These are phyloP conservation scores for Paramuricea clavata DNA, from an alignment of 92 coral and sea anemone species.

Conservation along the genomic window DNA sequence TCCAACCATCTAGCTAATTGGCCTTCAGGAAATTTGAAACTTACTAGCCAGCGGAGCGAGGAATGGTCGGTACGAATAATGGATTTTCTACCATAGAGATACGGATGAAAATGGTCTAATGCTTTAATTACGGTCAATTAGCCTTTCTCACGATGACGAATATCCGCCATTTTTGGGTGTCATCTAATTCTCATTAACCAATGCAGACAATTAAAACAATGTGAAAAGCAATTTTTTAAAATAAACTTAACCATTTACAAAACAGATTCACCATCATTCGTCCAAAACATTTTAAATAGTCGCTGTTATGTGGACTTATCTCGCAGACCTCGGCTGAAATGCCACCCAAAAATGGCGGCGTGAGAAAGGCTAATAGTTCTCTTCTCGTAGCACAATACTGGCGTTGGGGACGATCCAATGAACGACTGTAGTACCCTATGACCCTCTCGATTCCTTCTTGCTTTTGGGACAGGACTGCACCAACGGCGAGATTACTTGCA, in stretches of 20 bases:
- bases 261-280: too few relatives aligned
- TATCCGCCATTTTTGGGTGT: too few relatives aligned
- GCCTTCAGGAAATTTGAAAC: neutral
- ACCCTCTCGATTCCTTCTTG: neutral
- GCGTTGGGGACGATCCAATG: neutral
- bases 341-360: too few relatives aligned
- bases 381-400: neutral
- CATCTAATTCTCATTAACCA: too few relatives aligned
- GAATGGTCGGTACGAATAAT: neutral
- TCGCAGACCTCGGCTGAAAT: too few relatives aligned
- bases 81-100: neutral
- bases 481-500: neutral
- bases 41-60: neutral
- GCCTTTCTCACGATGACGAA: too few relatives aligned
- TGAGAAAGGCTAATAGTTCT: neutral
- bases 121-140: too few relatives aligned
- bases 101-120: neutral
- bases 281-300: too few relatives aligned
- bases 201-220: too few relatives aligned
- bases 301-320: too few relatives aligned
- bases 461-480: neutral
- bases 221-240: too few relatives aligned
- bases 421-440: neutral
- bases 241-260: too few relatives aligned
- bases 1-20: slow-evolving; percentile 69